Base-by-base conservation (phyloP, 2,797 vertebrate species). In the Poecilia picta region DNA sequence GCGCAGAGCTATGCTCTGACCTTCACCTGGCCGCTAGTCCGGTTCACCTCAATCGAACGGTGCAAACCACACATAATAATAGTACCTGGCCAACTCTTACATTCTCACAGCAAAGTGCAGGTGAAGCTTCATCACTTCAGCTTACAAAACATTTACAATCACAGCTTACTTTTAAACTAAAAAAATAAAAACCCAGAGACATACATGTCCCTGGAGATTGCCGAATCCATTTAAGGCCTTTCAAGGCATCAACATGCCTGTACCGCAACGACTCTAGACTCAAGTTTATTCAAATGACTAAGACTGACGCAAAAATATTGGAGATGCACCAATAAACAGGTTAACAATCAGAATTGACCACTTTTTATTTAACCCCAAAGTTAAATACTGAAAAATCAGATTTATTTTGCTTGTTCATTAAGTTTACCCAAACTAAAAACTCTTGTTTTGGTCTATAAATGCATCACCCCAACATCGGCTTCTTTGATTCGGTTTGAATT, bases 41-140 rank as follows among this genome's bases (percentile, higher is more conserved):
- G 28, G 82, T 87, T 85, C 87, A 84, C 84, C 81, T 82, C 81
- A 78, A 62, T 73, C 49, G 45, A 68, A 81, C 33, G 77, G 81
- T 78, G 83, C 77, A 81, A 81, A 82, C 85, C 88, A 81, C 81
- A 84, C 80, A 84, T 76, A 81, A 87, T 25, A 91, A 89, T 76
- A 90, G 91, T 88, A 91, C 90, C 92, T 82, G 82, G 80, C 86
- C 89, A 81, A 81, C 87, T 87, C 87, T 88, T 85, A 92, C 91
- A 94, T 93, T 92, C 93, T 93, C 89, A 93, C 91, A 92, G 89
- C 91, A 96, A 96, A 96, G 95, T 96, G 95, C 95, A 94, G 92
- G 88, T 92, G 88, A 94, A 94, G 93, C 89, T 83, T 90, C 87
- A 86, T 79, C 89, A 78, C 84, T 90, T 90, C 84, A 93, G 90